phyloP scores from a whole-genome alignment of 2,888 invertebrate species.

The Merodon equestris region DNA sequence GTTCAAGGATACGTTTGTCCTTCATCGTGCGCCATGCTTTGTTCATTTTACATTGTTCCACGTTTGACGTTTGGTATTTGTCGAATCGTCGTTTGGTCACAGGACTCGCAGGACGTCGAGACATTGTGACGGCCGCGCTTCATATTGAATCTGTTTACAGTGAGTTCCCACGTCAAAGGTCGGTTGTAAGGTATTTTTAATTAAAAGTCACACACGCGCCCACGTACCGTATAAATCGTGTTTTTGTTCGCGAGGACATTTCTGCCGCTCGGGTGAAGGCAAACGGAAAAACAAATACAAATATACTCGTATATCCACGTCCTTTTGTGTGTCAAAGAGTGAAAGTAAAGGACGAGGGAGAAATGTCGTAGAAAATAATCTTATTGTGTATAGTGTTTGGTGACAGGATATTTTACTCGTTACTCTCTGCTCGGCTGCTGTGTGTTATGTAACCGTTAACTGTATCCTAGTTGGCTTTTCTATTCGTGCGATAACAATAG shows the following conservation, averaged over 20 bases:
- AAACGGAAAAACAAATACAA: slow-evolving; percentile 35
- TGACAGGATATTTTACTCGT: slow-evolving; percentile 60
- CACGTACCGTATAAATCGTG: slow-evolving; percentile 15
- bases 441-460: slow-evolving; percentile 53
- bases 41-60: too few species aligned
- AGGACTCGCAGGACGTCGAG: too few species aligned
- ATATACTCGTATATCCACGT: slow-evolving; percentile 30
- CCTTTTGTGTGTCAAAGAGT: slow-evolving; percentile 48
- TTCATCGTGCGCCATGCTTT: too few species aligned
- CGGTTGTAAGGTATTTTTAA: slow-evolving; percentile 65
- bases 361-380: slow-evolving; percentile 12
- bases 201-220: slow-evolving; percentile 54
- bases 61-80: too few species aligned
- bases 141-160: too few species aligned
- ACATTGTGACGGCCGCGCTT: slow-evolving; percentile 3
- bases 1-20: slow-evolving; percentile 66
- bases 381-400: slow-evolving; percentile 55
- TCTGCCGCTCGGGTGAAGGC: slow-evolving; percentile 8
- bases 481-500: slow-evolving; percentile 46
- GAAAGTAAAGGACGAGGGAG: slow-evolving; percentile 49
- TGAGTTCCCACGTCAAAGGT: slow-evolving; percentile 62
- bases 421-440: slow-evolving; percentile 20
- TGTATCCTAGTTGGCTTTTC: too few species aligned
- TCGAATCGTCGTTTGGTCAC: background rate
- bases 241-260: slow-evolving; percentile 45